Base-by-base conservation (phyloP, 2,113 vertebrate species). In the Meleagris gallopavo region DNA sequence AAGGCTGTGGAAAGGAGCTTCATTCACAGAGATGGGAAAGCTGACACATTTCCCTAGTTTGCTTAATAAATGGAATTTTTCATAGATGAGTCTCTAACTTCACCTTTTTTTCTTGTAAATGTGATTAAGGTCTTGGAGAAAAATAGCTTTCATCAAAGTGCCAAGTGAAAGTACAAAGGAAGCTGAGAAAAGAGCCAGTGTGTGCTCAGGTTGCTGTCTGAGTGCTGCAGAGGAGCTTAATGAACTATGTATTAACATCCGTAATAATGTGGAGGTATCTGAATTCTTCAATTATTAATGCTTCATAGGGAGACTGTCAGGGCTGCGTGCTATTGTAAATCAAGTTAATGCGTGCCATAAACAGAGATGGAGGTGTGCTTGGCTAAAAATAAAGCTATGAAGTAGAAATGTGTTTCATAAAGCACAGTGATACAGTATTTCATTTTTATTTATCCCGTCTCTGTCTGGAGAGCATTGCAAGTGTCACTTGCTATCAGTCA, bases 161-260 rank as follows among this genome's bases (percentile, higher is more conserved):
- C 94, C 95, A 95, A 92, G 87, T 24, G 18, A 62, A 55, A 94
- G 84, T 43, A 89, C 91, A 96, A 91, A 94, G 87, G 9, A 64
- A 40, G 75, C 61, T 36, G 83, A 86, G 95, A 64, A 93, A 52
- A 86, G 85, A 45, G 38, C 12, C 93, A 85, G 55, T 71, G 87
- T 86, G 89, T 34, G 72, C 79, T 95, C 79, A 86, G 91, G 87
- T 80, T 87, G 87, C 82, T 94, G 83, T 79, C 18, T 7, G 83
- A 81, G 76, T 25, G 62, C 74, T 1, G 0, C 34, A 73, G 48
- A 78, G 93, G 88, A 71, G 83, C 79, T 95, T 94, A 91, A 94
- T 86, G 85, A 94, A 15, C 82, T 88, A 69, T 55, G 87, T 75
- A 41, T 91, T 83, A 90, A 91, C 87, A 71, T 72, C 76, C 46